phyloP scores from a whole-genome alignment of 2,888 invertebrate genomes.

The Autographa pulchrina region DNA sequence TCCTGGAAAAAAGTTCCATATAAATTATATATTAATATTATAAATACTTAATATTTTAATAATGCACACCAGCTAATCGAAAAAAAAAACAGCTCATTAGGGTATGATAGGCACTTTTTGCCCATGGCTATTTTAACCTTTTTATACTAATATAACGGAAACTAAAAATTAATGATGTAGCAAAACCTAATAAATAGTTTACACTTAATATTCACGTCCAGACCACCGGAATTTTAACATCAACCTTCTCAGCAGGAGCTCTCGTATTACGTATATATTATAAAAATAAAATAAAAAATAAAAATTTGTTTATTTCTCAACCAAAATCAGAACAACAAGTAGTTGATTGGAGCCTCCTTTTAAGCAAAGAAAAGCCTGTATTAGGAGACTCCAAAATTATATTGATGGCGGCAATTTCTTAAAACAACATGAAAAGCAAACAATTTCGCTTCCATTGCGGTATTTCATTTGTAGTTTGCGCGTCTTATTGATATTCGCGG shows the following conservation, averaged over 20 bases:
- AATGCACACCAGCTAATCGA: too few relatives aligned
- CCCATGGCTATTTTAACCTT: not conserved
- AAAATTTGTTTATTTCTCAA: too few relatives aligned
- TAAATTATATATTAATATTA: too few relatives aligned
- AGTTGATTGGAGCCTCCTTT: too few relatives aligned
- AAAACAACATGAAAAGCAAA: constrained; percentile 68
- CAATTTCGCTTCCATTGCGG: constrained; percentile 69
- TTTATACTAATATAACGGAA: not conserved
- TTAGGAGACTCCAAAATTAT: too few relatives aligned
- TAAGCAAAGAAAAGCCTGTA: too few relatives aligned
- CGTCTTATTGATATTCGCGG: constrained; percentile 80
- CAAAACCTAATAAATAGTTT: constrained; percentile 5
- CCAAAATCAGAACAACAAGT: too few relatives aligned
- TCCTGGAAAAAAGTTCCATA: too few relatives aligned
- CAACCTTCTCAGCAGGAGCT: not conserved
- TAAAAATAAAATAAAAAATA: too few relatives aligned
- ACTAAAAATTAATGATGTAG: not conserved
- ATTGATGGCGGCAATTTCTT: constrained; percentile 62
- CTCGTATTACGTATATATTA: constrained; percentile 19
- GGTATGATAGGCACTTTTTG: not conserved
- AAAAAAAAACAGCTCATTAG: not conserved
- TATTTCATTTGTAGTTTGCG: constrained; percentile 79
- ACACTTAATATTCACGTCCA: constrained; percentile 4
- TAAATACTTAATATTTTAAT: too few relatives aligned
- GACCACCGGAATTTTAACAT: constrained; percentile 7